Base-by-base conservation (phyloP, 1,140 invertebrate genomes). In the Drosophila tropicalis region DNA sequence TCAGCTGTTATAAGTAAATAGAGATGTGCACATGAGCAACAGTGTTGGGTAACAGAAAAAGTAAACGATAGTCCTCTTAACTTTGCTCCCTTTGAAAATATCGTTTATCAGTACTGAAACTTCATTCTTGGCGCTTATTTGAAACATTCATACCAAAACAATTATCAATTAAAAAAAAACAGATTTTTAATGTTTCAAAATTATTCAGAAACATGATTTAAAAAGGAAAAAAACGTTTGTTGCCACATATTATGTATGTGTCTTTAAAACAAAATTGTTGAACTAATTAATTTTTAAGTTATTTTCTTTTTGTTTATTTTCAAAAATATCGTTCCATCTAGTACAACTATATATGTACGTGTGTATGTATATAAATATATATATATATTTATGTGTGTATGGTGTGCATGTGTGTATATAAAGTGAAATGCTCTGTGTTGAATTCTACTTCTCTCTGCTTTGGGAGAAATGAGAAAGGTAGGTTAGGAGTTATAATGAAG, bases 271-370 rank as follows among this genome's bases (percentile, higher is more conserved):
- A 67, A 3, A 25, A 60, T 4, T 39, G 17, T 86, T 72, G 83
- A 87, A 89, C 80, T 67, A 89, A 87, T n/a, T n/a, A 89, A 87
- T 82, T 69, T 65, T 3, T 29, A 29, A 29, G 29, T 62, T 51
- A 19, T 19, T 51, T 51, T 78, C 67, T 73, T 84, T 84, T 85
- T 81, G 67, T 86, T 85, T 83, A 80, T 84, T 87, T 87, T 87
- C 80, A 87, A 87, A 87, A 87, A 87, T 87, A 87, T 89, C 84
- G 76, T 66, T 84, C 60, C 80, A 80, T 87, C 82, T 80, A 79
- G 65, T 87, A 72, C 71, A 73, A 72, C 72, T 76, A 84, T 83
- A 79, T 62, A 41, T 15, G 32, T 36, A 41, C 32, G 32, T 36
- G 10, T 12, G 9, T 36, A 39, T 39, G n/a, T 39, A 13, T 12